phyloP scores from a whole-genome alignment of 1,140 invertebrate genomes.

The Philotrypesis tridentata region DNA sequence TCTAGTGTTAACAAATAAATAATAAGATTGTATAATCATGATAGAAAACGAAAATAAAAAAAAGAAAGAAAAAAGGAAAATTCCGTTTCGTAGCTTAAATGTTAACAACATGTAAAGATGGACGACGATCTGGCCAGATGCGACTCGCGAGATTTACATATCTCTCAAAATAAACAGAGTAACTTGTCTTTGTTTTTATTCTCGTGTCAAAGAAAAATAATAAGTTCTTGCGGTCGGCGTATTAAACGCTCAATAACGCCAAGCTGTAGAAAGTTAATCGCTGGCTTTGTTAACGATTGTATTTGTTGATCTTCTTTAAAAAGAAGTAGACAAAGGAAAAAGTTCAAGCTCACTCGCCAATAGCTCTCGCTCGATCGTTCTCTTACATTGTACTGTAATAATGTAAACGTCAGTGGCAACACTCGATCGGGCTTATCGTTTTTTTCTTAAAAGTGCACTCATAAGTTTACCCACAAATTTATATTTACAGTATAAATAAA shows the following conservation, averaged over 20 bases:
- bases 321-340: constrained; percentile 23
- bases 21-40: constrained; percentile 51
- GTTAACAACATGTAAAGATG: constrained; percentile 41
- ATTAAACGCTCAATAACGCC: constrained; percentile 9
- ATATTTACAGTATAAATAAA: constrained; percentile 36
- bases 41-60: constrained; percentile 46
- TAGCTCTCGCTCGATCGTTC: constrained; percentile 43
- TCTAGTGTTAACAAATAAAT: constrained; percentile 49
- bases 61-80: constrained; percentile 37
- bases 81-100: constrained; percentile 49
- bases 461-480: constrained; percentile 38
- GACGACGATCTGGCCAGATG: constrained; percentile 44
- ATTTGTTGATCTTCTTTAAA: neutral
- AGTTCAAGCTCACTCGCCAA: constrained; percentile 14
- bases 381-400: constrained; percentile 46
- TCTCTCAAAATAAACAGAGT: constrained; percentile 2
- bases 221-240: neutral
- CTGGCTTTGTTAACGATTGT: constrained; percentile 16
- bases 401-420: constrained; percentile 34
- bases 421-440: constrained; percentile 40
- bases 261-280: constrained; percentile 15
- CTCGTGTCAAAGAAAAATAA: neutral
- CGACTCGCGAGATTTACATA: constrained; percentile 32
- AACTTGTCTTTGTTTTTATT: constrained; percentile 9
- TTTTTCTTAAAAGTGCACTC: constrained; percentile 38